Evolutionary conservation across 2,113 vertebrate species (phyloP), one percentile per base, ranked within the genome.

Genomic region (Grus americana): DNA sequence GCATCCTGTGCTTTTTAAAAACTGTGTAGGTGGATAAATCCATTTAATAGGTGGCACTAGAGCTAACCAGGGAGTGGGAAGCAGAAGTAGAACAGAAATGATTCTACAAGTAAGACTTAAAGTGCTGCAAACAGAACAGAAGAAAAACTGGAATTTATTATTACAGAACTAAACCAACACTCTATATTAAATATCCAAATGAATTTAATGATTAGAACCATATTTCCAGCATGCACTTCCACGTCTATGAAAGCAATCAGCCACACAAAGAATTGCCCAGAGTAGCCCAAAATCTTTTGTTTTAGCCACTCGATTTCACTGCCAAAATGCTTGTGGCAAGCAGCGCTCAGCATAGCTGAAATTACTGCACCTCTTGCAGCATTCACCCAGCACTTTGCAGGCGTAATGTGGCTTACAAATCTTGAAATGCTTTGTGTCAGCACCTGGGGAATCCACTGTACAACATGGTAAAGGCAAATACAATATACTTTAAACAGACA

Each of bases 161-260:
- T 79, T 84, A 44, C 61, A 59, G 68, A 95, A 67, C 57, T 47
- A 89, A 95, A 71, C 26, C 52, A 59, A 85, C 84, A 57, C 58
- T 88, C 52, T 66, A 12, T 52, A 78, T 65, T 84, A 90, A 93
- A 94, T 34, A 92, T 44, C 47, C 79, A 91, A 88, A 92, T 38
- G 27, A 94, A 78, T 80, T 72, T 78, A 88, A 71, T 89, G 34
- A 95, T 81, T 93, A 86, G 66, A 92, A 89, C 57, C 72, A 68
- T 17, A 52, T 75, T 97, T 93, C 54, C 61, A 75, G 49, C n/a
- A 34, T 32, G 44, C 79, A 9, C 88, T 93, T 82, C 71, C 55
- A 27, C 23, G 40, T 80, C 86, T 71, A 46, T 46, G 30, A 92
- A 92, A 88, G 62, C 54, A 86, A 83, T 44, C 61, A 13, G 2